These are phyloP conservation scores for Hipparchia sbordonii DNA, from an alignment of 2,888 invertebrate genomes.

Conservation along the genomic window DNA sequence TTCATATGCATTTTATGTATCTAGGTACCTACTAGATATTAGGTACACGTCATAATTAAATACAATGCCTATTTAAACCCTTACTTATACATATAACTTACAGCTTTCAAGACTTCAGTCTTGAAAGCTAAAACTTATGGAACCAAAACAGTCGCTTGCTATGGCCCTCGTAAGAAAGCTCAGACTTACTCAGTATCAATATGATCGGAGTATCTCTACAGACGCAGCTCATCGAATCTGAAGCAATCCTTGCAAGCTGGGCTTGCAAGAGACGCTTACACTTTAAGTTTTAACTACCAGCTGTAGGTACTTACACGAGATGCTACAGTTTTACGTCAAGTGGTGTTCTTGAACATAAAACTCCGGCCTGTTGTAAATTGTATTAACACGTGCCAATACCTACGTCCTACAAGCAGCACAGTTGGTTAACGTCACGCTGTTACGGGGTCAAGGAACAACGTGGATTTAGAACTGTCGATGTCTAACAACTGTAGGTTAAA, in stretches of 20 bases:
- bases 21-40: neutral
- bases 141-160: too few relatives aligned
- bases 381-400: slow-evolving; percentile 34
- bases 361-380: slow-evolving; percentile 12
- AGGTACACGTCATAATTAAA: neutral
- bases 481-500: slow-evolving; percentile 5
- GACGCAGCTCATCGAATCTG: too few relatives aligned
- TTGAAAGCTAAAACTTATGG: too few relatives aligned
- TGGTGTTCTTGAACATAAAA: slow-evolving; percentile 6
- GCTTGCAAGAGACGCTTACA: too few relatives aligned
- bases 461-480: slow-evolving; percentile 39
- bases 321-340: neutral
- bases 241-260: too few relatives aligned
- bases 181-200: too few relatives aligned
- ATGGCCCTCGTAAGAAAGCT: too few relatives aligned
- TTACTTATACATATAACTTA: too few relatives aligned
- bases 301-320: neutral
- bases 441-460: slow-evolving; percentile 46
- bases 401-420: slow-evolving; percentile 25
- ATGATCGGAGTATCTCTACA: too few relatives aligned
- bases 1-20: neutral
- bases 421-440: slow-evolving; percentile 28
- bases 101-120: too few relatives aligned
- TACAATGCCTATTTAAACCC: too few relatives aligned
- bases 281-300: neutral